Conservation (phyloP, 2,888 invertebrate genomes). For the Papilio demoleus region DNA sequence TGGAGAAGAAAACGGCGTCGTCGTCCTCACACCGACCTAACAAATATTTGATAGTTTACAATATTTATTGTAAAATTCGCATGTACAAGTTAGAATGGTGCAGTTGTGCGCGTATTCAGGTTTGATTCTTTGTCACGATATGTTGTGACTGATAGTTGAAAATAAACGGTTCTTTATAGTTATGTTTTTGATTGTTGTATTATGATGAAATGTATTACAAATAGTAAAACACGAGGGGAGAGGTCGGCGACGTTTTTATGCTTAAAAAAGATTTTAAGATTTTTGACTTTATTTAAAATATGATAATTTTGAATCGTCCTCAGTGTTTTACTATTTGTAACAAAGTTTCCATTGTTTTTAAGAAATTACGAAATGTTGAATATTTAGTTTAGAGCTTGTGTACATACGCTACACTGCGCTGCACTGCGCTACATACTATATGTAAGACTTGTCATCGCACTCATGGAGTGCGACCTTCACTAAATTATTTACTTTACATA, state of each 20-base stretch:
- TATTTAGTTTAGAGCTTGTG: slow-evolving; percentile 22
- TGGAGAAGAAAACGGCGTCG: background rate
- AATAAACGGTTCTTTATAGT: background rate
- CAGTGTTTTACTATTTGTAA: background rate
- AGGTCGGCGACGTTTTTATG: background rate
- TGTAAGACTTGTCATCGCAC: too few species aligned
- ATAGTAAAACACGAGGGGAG: background rate
- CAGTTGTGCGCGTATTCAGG: background rate
- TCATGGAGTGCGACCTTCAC: too few species aligned
- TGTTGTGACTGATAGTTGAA: background rate
- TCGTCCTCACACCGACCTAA: background rate
- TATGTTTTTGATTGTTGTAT: slow-evolving; percentile 9
- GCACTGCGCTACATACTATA: too few species aligned
- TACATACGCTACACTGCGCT: slow-evolving; percentile 16
- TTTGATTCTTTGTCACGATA: background rate
- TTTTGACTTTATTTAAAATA: background rate
- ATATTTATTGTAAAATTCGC: too few species aligned
- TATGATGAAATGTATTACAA: background rate
- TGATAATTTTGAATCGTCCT: background rate
- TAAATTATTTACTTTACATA: too few species aligned
- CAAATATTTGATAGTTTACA: too few species aligned
- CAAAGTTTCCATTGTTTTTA: background rate
- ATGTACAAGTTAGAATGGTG: too few species aligned
- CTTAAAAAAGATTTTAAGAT: background rate
- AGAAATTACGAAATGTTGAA: slow-evolving; percentile 6